Evolutionary conservation across 2,797 vertebrate genomes (phyloP).

Genomic region (Cercopithecus neglectus): DNA sequence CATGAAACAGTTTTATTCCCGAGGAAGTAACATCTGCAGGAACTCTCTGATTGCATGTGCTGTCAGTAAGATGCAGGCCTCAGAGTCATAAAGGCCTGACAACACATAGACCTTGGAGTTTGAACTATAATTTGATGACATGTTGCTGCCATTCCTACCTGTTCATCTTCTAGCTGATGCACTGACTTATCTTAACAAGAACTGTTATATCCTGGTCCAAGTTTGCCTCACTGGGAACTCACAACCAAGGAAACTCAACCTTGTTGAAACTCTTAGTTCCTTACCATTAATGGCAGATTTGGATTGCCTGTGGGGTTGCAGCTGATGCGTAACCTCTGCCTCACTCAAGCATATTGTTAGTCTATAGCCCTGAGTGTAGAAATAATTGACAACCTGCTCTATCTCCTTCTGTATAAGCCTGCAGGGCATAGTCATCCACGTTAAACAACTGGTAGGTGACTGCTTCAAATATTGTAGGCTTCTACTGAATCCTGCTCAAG

Average conservation of each 20-base stretch:
- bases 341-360: slow-evolving; percentile 68
- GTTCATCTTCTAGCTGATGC: slow-evolving; percentile 41
- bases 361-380: slow-evolving; percentile 69
- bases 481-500: slow-evolving; percentile 57
- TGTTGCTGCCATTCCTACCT: slow-evolving; percentile 27
- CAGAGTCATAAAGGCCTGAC: neutral
- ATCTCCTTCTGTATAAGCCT: slow-evolving; percentile 55
- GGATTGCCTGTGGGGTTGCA: slow-evolving; percentile 54
- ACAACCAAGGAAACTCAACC: slow-evolving; percentile 45
- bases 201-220: slow-evolving; percentile 17
- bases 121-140: slow-evolving; percentile 52
- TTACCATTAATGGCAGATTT: slow-evolving; percentile 51
- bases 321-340: slow-evolving; percentile 51
- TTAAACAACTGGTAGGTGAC: slow-evolving; percentile 59
- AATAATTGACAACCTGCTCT: slow-evolving; percentile 75
- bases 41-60: neutral
- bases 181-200: slow-evolving; percentile 54
- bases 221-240: slow-evolving; percentile 50
- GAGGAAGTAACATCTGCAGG: neutral
- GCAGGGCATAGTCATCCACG: slow-evolving; percentile 47
- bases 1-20: neutral
- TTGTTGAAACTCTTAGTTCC: slow-evolving; percentile 41
- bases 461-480: slow-evolving; percentile 69
- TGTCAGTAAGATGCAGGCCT: slow-evolving; percentile 18
- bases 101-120: neutral